Evolutionary conservation across 2,888 invertebrate species (phyloP), one percentile per base, ranked within the genome.

Genomic region (Drosophila meridionalis): DNA sequence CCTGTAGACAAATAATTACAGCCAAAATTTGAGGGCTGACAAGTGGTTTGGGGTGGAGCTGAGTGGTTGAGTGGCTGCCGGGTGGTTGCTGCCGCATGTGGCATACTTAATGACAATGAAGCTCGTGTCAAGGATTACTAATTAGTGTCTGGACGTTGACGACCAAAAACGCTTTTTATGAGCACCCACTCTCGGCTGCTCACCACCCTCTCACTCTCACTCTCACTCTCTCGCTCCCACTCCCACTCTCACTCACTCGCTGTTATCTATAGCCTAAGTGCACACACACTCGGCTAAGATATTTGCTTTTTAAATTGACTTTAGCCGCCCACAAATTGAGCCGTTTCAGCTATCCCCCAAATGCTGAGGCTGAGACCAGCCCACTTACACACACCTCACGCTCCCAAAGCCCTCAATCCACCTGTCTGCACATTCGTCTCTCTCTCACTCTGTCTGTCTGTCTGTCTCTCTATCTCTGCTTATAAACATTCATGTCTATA

Each of bases 61-160:
- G 56, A 56, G 56, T 56, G 47, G 48, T 20, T 42, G 60, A 50
- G 40, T 48, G 47, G 52, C 20, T 26, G 48, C 9, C n/a, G 60
- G 60, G 40, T 47, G 20, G 43, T 28, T 52, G 61, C 55, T 78
- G 77, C 55, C 82, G 82, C 87, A 85, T 84, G 81, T 87, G 74
- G 84, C 84, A 86, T 87, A 85, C 85, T 85, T 87, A 87, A 87
- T 89, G 87, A 80, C 82, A 80, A 73, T 76, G 87, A 74, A 77
- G 83, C 87, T 89, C 85, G 87, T 87, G 87, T 87, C 85, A 87
- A 83, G 87, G 89, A 87, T 89, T 89, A 89, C 89, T 87, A 87
- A 87, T 87, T 87, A 87, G 89, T 87, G 83, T 83, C 85, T 89
- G 89, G 89, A 86, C 89, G 73, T 82, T 88, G 85, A 82, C 76